Conservation (phyloP, 2,797 vertebrate species). For the Danio aesculapii region DNA sequence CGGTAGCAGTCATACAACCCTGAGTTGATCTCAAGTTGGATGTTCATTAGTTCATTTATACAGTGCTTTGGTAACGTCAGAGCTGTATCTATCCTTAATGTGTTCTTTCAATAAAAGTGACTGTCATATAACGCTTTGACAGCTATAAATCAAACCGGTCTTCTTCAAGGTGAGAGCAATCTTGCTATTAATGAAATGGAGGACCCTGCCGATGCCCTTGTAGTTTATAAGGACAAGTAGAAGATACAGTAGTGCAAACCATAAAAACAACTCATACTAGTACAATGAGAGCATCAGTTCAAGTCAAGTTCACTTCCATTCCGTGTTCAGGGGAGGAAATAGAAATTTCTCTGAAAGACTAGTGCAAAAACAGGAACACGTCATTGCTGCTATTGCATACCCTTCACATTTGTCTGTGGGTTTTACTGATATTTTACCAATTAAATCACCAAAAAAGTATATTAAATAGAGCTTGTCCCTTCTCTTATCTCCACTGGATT, state of each 20-base stretch:
- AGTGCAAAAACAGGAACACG: no score
- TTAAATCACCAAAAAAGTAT: no score
- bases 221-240: conserved; percentile 16
- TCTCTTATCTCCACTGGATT: no score
- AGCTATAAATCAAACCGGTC: conserved; percentile 12
- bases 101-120: conserved; percentile 32
- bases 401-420: no score
- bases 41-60: conserved; percentile 16
- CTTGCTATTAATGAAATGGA: conserved; percentile 18
- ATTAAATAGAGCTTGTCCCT: no score
- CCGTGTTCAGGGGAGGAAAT: no score
- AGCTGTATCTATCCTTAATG: conserved; percentile 10
- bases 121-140: conserved; percentile 33
- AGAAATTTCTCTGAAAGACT: no score
- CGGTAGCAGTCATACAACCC: background rate
- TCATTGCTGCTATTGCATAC: no score
- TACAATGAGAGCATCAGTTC: background rate
- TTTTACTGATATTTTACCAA: no score
- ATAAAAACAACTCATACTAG: conserved; percentile 8
- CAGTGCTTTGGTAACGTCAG: background rate
- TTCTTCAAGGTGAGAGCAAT: conserved; percentile 49
- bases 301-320: no score
- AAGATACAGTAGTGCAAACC: background rate
- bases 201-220: background rate
- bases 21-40: conserved; percentile 13